phyloP scores from a whole-genome alignment of 2,113 vertebrate species.

The Rafetus swinhoei region DNA sequence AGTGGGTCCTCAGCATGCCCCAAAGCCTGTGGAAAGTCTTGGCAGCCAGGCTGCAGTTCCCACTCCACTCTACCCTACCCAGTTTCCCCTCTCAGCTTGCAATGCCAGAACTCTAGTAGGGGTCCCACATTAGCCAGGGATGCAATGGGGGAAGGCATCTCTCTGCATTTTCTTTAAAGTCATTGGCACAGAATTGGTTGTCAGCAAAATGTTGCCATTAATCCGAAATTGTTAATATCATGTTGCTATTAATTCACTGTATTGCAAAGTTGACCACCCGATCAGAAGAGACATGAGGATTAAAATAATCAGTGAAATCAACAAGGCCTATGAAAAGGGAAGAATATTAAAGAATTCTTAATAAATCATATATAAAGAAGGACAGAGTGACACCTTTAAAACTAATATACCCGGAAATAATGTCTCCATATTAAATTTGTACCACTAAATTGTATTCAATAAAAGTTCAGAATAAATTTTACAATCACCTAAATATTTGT shows the following conservation, averaged over 20 bases:
- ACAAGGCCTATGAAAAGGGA: background rate
- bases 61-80: background rate
- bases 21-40: background rate
- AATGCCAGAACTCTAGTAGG: background rate
- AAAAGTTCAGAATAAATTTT: conserved; percentile 8
- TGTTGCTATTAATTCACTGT: background rate
- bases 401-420: background rate
- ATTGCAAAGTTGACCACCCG: background rate
- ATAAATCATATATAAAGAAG: background rate
- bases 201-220: background rate
- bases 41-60: background rate
- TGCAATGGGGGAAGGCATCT: background rate
- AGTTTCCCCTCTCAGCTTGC: background rate
- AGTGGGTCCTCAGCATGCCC: background rate
- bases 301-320: background rate
- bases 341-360: background rate
- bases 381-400: background rate
- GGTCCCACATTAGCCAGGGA: background rate
- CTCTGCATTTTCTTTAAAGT: background rate
- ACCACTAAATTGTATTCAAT: background rate
- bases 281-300: background rate
- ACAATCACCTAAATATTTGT: conserved; percentile 84
- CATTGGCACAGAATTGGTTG: background rate
- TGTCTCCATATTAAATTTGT: background rate
- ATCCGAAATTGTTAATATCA: background rate